Evolutionary conservation across 2,113 vertebrate genomes (phyloP), one percentile per base, ranked within the genome.

Genomic region (Rallus limicola): DNA sequence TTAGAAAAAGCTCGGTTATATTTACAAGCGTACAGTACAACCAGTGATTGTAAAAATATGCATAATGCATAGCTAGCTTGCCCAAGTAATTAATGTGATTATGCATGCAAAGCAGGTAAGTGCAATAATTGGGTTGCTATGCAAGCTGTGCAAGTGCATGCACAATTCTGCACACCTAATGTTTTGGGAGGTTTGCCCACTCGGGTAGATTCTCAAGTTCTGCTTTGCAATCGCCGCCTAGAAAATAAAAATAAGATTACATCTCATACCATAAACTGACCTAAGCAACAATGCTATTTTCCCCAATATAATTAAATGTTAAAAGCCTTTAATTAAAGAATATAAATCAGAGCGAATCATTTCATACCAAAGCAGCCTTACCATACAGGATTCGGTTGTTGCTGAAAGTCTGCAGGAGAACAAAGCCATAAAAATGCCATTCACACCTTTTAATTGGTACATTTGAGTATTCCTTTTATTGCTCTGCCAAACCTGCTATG

Each of bases 241-340:
- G 40, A 79, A 96, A 95, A 90, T 33, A 84, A 76, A 86, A 50
- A 24, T 38, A 62, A 87, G 55, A 25, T 72, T 93, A 68, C 44
- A 59, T 68, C 80, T 60, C 63, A 52, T 81, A 31, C 65, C 69
- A 93, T 58, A 83, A 86, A 95, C 34, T 95, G 90, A 63, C 88
- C 84, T 83, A 89, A 95, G 93, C 29, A 81, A 14, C 48, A 78
- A 63, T 40, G 50, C 40, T 79, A 36, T 90, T 93, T 82, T 83
- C 92, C 44, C 62, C 59, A 90, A 95, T 75, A 93, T 86, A 97
- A 98, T 97, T 96, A 94, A 97, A 98, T 82, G 86, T 92, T 95
- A 95, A 97, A 97, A 97, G 68, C 78, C 92, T 88, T 94, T 97
- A 97, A 97, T 98, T 97, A 97, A 97, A 97, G 96, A 92, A 72